phyloP scores from a whole-genome alignment of 2,113 vertebrate genomes.

The Empidonax alnorum region DNA sequence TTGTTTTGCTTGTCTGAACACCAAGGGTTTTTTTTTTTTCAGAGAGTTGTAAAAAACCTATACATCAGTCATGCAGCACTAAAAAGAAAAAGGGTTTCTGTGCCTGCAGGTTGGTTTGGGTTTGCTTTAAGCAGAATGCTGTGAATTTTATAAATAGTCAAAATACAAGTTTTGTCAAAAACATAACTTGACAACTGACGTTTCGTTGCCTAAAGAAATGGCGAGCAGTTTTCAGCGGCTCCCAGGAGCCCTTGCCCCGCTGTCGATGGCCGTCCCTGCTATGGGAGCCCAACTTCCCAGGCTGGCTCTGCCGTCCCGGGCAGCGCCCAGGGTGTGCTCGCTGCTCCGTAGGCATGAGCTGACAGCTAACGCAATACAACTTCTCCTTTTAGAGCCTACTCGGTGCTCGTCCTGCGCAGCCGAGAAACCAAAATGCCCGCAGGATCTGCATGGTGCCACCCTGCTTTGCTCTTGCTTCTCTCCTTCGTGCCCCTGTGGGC shows the following conservation, averaged over 20 bases:
- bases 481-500: background rate
- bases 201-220: background rate
- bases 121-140: background rate
- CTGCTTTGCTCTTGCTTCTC: conserved; percentile 36
- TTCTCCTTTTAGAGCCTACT: background rate
- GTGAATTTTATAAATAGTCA: background rate
- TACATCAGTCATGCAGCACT: background rate
- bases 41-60: background rate
- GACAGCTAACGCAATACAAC: background rate
- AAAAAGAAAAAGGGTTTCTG: background rate
- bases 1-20: background rate
- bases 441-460: background rate
- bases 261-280: rapidly evolving
- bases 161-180: background rate
- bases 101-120: background rate
- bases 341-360: background rate
- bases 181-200: background rate
- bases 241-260: background rate
- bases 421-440: conserved; percentile 52
- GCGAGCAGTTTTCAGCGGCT: background rate
- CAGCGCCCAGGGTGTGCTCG: background rate
- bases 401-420: background rate
- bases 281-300: rapidly evolving
- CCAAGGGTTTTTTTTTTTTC: background rate
- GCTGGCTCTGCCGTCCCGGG: background rate